phyloP scores from a whole-genome alignment of 2,113 vertebrate species.

The Coreoperca whiteheadi region DNA sequence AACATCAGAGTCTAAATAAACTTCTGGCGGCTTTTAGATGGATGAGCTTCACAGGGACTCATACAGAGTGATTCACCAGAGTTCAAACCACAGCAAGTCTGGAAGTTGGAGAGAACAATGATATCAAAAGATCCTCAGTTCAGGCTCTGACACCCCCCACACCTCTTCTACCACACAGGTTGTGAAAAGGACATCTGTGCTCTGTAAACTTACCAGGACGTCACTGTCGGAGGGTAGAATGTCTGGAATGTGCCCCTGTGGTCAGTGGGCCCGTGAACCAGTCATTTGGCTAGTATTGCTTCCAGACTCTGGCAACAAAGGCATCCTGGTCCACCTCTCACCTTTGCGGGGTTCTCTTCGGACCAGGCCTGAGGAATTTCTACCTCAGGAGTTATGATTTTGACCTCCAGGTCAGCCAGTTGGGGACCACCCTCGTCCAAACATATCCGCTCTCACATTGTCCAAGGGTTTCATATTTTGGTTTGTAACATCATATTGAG shows the following conservation, averaged over 20 bases:
- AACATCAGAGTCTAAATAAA: slow-evolving; percentile 69
- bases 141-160: slow-evolving; percentile 28
- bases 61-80: slow-evolving; percentile 62
- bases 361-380: slow-evolving; percentile 64
- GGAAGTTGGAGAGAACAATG: slow-evolving; percentile 56
- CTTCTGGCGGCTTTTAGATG: slow-evolving; percentile 38
- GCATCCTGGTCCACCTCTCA: slow-evolving; percentile 50
- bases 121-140: slow-evolving; percentile 49
- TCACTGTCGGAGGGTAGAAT: slow-evolving; percentile 66
- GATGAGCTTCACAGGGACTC: slow-evolving; percentile 55
- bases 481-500: slow-evolving; percentile 73
- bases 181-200: slow-evolving; percentile 69
- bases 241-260: slow-evolving; percentile 70
- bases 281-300: slow-evolving; percentile 44
- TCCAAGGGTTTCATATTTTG: slow-evolving; percentile 63
- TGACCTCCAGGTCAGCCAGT: slow-evolving; percentile 61
- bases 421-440: slow-evolving; percentile 74
- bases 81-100: slow-evolving; percentile 65
- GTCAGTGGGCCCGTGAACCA: slow-evolving; percentile 52
- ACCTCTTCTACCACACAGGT: slow-evolving; percentile 59
- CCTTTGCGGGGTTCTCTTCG: slow-evolving; percentile 52
- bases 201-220: slow-evolving; percentile 59
- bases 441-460: slow-evolving; percentile 74
- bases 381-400: slow-evolving; percentile 63
- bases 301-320: slow-evolving; percentile 54